phyloP scores from a whole-genome alignment of 2,888 invertebrate genomes.

The Callosobruchus maculatus region DNA sequence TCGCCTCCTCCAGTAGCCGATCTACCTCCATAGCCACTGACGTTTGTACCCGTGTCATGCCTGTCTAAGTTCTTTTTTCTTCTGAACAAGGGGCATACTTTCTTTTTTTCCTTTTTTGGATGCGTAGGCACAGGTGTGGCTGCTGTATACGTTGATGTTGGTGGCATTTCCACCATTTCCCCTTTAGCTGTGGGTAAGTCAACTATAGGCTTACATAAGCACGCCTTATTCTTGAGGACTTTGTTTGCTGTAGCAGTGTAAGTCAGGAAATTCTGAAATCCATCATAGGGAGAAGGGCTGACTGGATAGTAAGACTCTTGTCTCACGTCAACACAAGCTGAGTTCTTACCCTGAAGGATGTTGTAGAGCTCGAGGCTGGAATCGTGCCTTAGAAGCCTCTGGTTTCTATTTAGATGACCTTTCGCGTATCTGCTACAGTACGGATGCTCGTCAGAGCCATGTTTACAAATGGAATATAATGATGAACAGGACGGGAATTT shows the following conservation, averaged over 20 bases:
- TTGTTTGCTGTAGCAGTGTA: neutral
- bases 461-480: neutral
- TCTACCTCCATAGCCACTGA: neutral
- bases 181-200: neutral
- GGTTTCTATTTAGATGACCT: neutral
- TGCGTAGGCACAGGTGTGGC: neutral
- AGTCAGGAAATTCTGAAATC: neutral
- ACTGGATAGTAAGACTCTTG: neutral
- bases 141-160: no score
- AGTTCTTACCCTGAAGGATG: neutral
- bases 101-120: neutral
- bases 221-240: neutral
- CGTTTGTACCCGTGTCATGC: neutral
- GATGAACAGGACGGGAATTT: neutral
- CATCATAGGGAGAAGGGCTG: neutral
- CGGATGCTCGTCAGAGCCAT: neutral
- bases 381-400: neutral
- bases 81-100: neutral
- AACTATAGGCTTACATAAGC: neutral
- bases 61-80: neutral
- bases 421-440: neutral
- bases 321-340: neutral
- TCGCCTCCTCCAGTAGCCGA: neutral
- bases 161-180: neutral
- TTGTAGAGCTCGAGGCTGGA: neutral